phyloP scores from a whole-genome alignment of 2,888 invertebrate species.

The Spatulosminthurus flaviceps region DNA sequence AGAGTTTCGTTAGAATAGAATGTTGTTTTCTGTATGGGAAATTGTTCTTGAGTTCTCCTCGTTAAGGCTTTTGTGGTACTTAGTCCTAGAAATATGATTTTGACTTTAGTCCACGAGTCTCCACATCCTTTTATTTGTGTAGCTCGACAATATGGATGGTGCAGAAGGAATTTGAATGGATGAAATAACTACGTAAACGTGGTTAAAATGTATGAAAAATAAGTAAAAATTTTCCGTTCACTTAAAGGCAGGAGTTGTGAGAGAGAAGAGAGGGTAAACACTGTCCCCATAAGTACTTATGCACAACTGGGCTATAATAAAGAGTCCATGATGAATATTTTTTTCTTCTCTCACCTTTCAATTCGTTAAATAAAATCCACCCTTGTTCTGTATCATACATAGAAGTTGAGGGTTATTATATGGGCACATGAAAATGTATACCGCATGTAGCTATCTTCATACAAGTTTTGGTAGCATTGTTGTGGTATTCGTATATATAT shows the following conservation, averaged over 20 bases:
- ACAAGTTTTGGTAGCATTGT: neutral
- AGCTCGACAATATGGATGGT: neutral
- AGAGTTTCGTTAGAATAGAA: neutral
- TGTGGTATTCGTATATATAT: conserved; percentile 5
- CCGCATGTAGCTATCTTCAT: neutral
- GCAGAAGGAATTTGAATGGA: neutral
- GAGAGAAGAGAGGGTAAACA: conserved; percentile 22
- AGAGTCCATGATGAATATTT: conserved; percentile 2
- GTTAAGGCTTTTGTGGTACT: neutral
- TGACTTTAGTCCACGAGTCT: neutral
- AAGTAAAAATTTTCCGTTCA: conserved; percentile 28
- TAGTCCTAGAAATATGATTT: neutral
- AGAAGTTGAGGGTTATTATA: neutral
- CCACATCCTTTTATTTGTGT: too few species aligned
- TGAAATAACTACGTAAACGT: conserved; percentile 11
- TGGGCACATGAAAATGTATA: neutral
- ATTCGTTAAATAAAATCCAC: conserved; percentile 26
- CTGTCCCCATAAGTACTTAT: conserved; percentile 2
- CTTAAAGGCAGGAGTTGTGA: too few species aligned
- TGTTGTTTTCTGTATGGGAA: neutral
- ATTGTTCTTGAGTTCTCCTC: too few species aligned
- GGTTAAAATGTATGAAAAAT: conserved; percentile 10
- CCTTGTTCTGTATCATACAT: neutral
- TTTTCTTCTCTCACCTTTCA: conserved; percentile 11
- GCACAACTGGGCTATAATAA: conserved; percentile 10